A percentile compares a stretch with the other conserved stretches of the same genome.
Evolutionary conservation across 92 coral and sea anemone species (phyloP).

Genomic region (Zoanthus solanderi): DNA sequence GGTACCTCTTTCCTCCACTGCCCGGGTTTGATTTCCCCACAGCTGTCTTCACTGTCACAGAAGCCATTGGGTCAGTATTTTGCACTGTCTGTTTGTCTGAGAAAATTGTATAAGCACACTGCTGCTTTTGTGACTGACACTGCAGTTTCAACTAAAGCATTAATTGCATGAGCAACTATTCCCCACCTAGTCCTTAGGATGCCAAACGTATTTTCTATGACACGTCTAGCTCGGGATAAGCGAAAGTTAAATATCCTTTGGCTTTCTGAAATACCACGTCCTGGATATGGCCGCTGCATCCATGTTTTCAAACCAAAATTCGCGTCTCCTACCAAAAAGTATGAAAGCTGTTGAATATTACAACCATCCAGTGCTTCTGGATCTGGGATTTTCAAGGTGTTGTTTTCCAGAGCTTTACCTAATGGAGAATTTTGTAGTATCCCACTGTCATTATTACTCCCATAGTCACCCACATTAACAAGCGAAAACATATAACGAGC

Average conservation of each 20-base stretch:
- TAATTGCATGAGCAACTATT: neutral
- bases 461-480: constrained; percentile 65
- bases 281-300: constrained; percentile 74
- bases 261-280: constrained; percentile 50
- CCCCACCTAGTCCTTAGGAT: constrained; percentile 1
- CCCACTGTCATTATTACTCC: constrained; percentile 74
- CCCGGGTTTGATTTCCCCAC: neutral
- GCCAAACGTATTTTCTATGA: constrained; percentile 2
- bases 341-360: constrained; percentile 42
- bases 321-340: constrained; percentile 62
- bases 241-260: constrained; percentile 3
- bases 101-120: neutral
- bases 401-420: constrained; percentile 65
- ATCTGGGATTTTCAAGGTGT: constrained; percentile 52
- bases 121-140: neutral
- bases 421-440: constrained; percentile 58
- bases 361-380: constrained; percentile 54
- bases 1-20: neutral
- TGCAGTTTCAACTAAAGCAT: neutral
- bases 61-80: neutral
- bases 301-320: constrained; percentile 57
- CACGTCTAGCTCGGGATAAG: constrained; percentile 7
- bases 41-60: neutral
- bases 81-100: neutral
- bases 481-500: constrained; percentile 60